These are phyloP conservation scores for Podilymbus podiceps DNA, from an alignment of 2,113 vertebrate species.

Conservation along the genomic window DNA sequence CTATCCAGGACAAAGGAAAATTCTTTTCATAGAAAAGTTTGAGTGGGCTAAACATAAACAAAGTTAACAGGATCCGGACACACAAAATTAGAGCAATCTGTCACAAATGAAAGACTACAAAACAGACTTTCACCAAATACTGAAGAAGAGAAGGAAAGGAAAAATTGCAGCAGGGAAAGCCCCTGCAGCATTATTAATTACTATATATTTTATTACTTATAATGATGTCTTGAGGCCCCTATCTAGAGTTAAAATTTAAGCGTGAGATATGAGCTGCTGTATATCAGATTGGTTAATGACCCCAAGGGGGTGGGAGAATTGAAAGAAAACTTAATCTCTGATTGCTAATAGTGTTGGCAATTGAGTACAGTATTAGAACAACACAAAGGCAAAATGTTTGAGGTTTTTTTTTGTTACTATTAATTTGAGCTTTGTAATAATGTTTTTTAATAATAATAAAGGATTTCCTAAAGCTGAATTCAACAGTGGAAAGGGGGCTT, in stretches of 20 bases:
- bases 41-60: background rate
- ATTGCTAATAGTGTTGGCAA: background rate
- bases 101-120: background rate
- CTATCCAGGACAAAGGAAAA: background rate
- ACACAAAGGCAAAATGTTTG: background rate
- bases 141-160: background rate
- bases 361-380: background rate
- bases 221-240: background rate
- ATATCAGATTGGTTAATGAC: background rate
- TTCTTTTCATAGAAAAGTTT: background rate
- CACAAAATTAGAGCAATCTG: background rate
- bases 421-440: background rate
- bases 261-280: background rate
- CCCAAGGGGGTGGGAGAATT: background rate
- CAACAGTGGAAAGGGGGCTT: background rate
- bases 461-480: background rate
- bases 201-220: background rate
- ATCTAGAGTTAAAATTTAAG: background rate
- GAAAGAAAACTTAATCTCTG: background rate
- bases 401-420: background rate
- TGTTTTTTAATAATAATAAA: background rate
- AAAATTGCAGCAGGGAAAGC: background rate
- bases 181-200: background rate
- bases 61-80: background rate
- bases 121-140: background rate